Percentiles rank a stretch among this genome's conserved stretches.
Evolutionary conservation across 2,113 vertebrate genomes (phyloP).

Genomic region (Apeltes quadracus): DNA sequence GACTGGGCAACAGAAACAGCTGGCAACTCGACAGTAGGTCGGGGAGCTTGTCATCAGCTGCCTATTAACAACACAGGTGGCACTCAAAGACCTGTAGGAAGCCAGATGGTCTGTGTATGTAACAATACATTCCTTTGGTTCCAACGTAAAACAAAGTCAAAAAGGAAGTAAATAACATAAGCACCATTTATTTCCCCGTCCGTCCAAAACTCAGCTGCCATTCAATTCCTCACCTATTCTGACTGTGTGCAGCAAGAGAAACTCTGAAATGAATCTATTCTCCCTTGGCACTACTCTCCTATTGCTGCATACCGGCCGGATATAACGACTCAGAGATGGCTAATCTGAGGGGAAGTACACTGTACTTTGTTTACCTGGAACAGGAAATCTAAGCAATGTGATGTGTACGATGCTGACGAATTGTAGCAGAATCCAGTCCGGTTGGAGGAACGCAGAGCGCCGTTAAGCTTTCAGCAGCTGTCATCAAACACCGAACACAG

Average conservation of each 20-base stretch:
- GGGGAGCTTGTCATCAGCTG: slow-evolving; percentile 35
- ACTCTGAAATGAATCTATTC: background rate
- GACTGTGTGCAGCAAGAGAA: slow-evolving; percentile 5
- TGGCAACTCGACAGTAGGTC: slow-evolving; percentile 35
- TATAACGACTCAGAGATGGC: slow-evolving; percentile 11
- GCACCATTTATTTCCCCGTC: background rate
- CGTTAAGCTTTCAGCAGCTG: slow-evolving; percentile 37
- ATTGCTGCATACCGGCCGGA: slow-evolving; percentile 5
- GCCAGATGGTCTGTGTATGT: slow-evolving; percentile 25
- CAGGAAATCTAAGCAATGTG: background rate
- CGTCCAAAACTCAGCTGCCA: background rate
- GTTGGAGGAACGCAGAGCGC: slow-evolving; percentile 8
- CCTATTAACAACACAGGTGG: slow-evolving; percentile 19
- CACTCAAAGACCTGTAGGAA: slow-evolving; percentile 18
- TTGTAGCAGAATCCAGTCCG: slow-evolving; percentile 15
- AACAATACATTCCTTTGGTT: slow-evolving; percentile 3
- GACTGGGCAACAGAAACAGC: slow-evolving; percentile 16
- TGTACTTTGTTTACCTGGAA: background rate
- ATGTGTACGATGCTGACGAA: slow-evolving; percentile 11
- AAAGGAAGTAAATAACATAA: background rate
- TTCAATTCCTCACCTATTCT: slow-evolving; percentile 6
- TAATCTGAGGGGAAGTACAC: background rate
- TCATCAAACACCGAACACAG: slow-evolving; percentile 29
- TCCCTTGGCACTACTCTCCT: background rate
- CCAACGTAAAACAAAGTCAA: background rate